Conservation (phyloP, 2,113 vertebrate genomes). For the Ciconia stormi region DNA sequence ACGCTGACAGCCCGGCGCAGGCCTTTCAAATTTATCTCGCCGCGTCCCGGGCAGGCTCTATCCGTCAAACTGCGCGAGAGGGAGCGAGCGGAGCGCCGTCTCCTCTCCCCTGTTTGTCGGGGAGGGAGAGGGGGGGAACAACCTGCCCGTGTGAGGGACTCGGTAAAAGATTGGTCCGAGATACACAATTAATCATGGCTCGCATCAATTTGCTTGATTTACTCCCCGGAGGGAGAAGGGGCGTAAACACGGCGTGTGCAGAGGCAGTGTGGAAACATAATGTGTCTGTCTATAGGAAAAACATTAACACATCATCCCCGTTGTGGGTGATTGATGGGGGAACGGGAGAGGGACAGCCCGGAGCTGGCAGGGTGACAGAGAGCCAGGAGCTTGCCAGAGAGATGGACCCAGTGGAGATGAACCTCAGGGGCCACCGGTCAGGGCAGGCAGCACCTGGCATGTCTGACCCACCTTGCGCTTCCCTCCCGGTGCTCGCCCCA, state of each 20-base stretch:
- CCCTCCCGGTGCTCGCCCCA: neutral
- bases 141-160: conserved; percentile 72
- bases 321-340: conserved; percentile 74
- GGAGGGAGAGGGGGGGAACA: conserved; percentile 63
- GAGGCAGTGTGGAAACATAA: conserved; percentile 76
- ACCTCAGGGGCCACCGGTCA: conserved; percentile 3
- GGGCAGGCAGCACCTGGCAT: neutral
- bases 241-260: conserved; percentile 77
- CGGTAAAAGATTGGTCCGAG: conserved; percentile 74
- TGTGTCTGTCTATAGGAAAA: conserved; percentile 85
- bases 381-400: conserved; percentile 56
- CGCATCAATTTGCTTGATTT: conserved; percentile 83
- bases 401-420: conserved; percentile 29
- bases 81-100: conserved; percentile 39
- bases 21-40: conserved; percentile 88
- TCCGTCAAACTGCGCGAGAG: conserved; percentile 81
- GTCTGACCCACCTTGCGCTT: neutral
- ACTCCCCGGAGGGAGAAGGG: conserved; percentile 77
- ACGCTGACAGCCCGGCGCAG: conserved; percentile 88
- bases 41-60: conserved; percentile 77
- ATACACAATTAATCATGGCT: conserved; percentile 83
- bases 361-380: conserved; percentile 69
- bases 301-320: conserved; percentile 80
- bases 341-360: conserved; percentile 64
- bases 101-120: conserved; percentile 53